phyloP scores from a whole-genome alignment of 2,797 vertebrate genomes.

The Sparidentex hasta region DNA sequence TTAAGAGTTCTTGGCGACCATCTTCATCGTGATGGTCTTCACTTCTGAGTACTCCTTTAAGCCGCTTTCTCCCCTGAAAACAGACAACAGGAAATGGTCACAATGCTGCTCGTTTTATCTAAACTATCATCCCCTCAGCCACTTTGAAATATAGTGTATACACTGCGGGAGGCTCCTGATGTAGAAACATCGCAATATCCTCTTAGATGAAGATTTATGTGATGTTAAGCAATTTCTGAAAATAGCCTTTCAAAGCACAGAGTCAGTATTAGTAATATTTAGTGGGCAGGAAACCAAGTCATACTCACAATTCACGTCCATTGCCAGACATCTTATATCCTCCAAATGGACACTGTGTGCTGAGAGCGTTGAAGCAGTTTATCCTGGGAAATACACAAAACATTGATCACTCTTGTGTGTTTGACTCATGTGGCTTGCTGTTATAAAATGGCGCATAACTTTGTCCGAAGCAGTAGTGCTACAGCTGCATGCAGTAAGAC shows the following conservation, averaged over 20 bases:
- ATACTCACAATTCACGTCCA: slow-evolving; percentile 98
- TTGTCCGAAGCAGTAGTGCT: slow-evolving; percentile 29
- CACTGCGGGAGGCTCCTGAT: slow-evolving; percentile 17
- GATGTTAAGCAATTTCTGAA: slow-evolving; percentile 58
- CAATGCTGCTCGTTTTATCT: slow-evolving; percentile 29
- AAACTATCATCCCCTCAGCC: slow-evolving; percentile 19
- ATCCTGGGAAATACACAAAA: slow-evolving; percentile 90
- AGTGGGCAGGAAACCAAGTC: slow-evolving; percentile 50
- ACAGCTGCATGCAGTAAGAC: slow-evolving; percentile 34
- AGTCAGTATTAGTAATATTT: slow-evolving; percentile 62
- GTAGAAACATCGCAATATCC: slow-evolving; percentile 45
- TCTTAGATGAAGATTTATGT: slow-evolving; percentile 54
- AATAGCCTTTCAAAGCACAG: slow-evolving; percentile 61
- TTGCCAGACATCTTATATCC: slow-evolving; percentile 99
- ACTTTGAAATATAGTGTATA: slow-evolving; percentile 23
- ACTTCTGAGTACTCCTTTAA: slow-evolving; percentile 97
- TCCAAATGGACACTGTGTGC: slow-evolving; percentile 98
- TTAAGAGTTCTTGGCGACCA: slow-evolving; percentile 97
- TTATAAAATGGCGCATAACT: slow-evolving; percentile 43
- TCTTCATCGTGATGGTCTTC: slow-evolving; percentile 98
- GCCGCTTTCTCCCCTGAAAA: slow-evolving; percentile 93
- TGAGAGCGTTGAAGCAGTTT: slow-evolving; percentile 99
- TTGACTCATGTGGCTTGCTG: slow-evolving; percentile 44
- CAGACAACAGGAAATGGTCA: slow-evolving; percentile 45
- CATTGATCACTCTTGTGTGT: slow-evolving; percentile 66